Evolutionary conservation across 2,888 invertebrate genomes (phyloP), one percentile per base, ranked within the genome.

Genomic region (Drosophila anomalata): DNA sequence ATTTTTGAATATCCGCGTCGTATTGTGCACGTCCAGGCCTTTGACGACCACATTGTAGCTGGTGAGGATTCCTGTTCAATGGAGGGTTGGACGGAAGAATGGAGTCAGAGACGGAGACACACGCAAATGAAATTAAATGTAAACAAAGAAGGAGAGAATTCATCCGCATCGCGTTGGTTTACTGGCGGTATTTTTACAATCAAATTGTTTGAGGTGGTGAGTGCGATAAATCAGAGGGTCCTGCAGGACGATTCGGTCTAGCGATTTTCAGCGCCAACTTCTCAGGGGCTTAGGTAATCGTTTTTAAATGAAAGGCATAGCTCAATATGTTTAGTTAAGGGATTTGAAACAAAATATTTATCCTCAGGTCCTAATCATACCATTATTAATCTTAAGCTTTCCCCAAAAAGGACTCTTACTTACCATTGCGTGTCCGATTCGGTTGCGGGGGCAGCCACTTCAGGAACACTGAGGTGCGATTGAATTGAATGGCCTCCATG

Each of bases 401-500:
- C 74, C 56, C 20, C 12, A 59, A 36, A 52, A 57, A 86, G 22
- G 22, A 42, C 20, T 20, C 20, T 3, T 47, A 53, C 87, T 66
- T 83, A 91, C 98, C 98, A 92, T 98, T 97, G 88, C 95, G 94
- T 55, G 95, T 93, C 75, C 94, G 93, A 48, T 93, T 90, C 50
- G 95, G 94, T 71, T 89, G 87, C 6, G 97, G 97, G 39, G 96
- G 94, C 85, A 95, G 95, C 97, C 98, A 98, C 92, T 96, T 95
- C 84, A 97, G 92, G 91, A 94, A 94, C 71, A 96, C 95, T 56
- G 96, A 94, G 73, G 96, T 96, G 55, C 95, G 94, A 91, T 97
- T 97, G 75, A 96, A 93, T 85, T 97, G 94, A 74, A 95, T 94
- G 79, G 97, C 95, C 90, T 96, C 95, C 90, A 98, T 95, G 89